Conservation (phyloP, 2,113 vertebrate species). For the Esox niger region DNA sequence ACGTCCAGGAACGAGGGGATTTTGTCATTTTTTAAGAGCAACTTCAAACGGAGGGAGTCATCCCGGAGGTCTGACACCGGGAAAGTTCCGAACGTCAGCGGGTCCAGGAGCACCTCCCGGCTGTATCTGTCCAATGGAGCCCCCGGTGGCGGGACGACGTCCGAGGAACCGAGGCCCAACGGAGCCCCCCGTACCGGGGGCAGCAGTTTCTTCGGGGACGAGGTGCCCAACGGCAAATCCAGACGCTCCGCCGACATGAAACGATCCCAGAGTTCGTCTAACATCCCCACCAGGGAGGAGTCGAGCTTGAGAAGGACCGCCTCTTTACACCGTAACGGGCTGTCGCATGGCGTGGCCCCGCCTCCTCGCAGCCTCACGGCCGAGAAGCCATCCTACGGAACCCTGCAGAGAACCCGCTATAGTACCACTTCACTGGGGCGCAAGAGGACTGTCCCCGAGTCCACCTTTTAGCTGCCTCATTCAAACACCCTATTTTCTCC, state of each 20-base stretch:
- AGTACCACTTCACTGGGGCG: conserved; percentile 72
- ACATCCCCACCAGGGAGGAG: conserved; percentile 71
- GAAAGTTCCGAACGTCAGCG: conserved; percentile 33
- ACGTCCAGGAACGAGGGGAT: conserved; percentile 68
- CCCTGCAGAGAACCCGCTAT: conserved; percentile 74
- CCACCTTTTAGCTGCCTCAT: conserved; percentile 79
- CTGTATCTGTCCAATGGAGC: conserved; percentile 60
- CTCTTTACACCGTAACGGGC: conserved; percentile 72
- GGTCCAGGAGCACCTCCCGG: conserved; percentile 43
- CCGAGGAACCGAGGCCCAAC: conserved; percentile 41
- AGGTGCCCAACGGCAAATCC: conserved; percentile 59
- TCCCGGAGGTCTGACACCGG: conserved; percentile 38
- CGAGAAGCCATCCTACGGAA: conserved; percentile 54
- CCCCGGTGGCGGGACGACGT: conserved; percentile 36
- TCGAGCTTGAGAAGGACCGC: conserved; percentile 61
- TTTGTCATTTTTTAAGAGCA: conserved; percentile 71
- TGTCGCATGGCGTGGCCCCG: conserved; percentile 14
- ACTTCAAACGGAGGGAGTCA: conserved; percentile 76
- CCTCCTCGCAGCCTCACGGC: conserved; percentile 40
- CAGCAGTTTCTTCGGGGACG: conserved; percentile 30
- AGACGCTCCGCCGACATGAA: conserved; percentile 64
- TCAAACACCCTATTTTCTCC: background rate
- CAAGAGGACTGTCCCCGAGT: conserved; percentile 80
- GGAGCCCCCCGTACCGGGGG: conserved; percentile 22
- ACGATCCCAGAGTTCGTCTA: conserved; percentile 81